Evolutionary conservation across 1,140 invertebrate genomes (phyloP).

Genomic region (Diorhabda sublineata): DNA sequence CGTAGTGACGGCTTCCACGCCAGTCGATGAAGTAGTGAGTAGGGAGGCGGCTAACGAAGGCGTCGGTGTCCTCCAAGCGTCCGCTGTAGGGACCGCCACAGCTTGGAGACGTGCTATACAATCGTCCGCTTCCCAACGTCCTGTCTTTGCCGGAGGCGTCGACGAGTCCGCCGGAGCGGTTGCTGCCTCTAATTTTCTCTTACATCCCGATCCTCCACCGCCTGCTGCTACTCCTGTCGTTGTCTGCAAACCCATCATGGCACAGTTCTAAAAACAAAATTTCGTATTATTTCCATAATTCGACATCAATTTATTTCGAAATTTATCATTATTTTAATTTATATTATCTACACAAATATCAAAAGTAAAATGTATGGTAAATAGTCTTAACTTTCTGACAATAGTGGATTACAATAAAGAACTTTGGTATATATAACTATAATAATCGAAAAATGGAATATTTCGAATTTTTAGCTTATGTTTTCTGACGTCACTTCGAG

Average conservation of each 20-base stretch:
- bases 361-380: neutral
- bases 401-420: neutral
- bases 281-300: neutral
- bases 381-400: neutral
- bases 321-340: too few species aligned
- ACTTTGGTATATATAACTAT: neutral
- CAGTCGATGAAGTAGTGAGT: constrained; percentile 36
- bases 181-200: constrained; percentile 55
- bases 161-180: constrained; percentile 42
- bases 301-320: too few species aligned
- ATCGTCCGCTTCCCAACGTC: constrained; percentile 52
- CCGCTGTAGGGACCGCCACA: constrained; percentile 50
- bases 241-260: constrained; percentile 73
- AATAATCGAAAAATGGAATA: too few species aligned
- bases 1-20: neutral
- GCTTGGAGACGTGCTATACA: constrained; percentile 53
- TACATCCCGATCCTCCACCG: constrained; percentile 51
- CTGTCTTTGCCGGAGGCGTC: constrained; percentile 48
- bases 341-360: neutral
- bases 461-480: too few species aligned
- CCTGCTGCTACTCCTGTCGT: constrained; percentile 62
- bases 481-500: too few species aligned
- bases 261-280: constrained; percentile 61
- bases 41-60: constrained; percentile 51
- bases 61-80: constrained; percentile 49